phyloP scores from a whole-genome alignment of 2,888 invertebrate genomes.

The Diplolepis rosae region DNA sequence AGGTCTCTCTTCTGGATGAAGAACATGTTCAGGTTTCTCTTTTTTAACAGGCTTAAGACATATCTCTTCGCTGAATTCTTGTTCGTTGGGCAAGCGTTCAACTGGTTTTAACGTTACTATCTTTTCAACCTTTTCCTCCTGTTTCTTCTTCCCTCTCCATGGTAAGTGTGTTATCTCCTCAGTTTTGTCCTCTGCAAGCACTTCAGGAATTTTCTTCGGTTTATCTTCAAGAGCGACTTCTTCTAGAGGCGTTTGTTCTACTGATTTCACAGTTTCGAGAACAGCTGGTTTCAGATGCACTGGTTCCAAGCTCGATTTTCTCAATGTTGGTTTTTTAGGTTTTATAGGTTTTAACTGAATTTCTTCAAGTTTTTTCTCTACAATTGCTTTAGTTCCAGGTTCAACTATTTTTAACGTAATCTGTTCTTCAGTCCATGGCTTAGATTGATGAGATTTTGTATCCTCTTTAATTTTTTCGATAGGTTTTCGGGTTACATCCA shows the following conservation, averaged over 20 bases:
- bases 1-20: conserved; percentile 45
- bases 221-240: no score
- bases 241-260: neutral
- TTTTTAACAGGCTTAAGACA: conserved; percentile 61
- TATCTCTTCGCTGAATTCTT: conserved; percentile 56
- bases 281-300: conserved; percentile 77
- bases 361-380: conserved; percentile 67
- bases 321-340: conserved; percentile 75
- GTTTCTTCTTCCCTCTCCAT: conserved; percentile 48
- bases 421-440: conserved; percentile 69
- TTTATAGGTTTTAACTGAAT: conserved; percentile 78
- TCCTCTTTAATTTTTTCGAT: neutral
- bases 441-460: conserved; percentile 69
- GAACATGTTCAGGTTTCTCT: conserved; percentile 43
- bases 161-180: conserved; percentile 44
- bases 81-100: conserved; percentile 60
- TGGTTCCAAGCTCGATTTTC: conserved; percentile 71
- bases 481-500: conserved; percentile 20
- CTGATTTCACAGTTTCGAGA: conserved; percentile 31
- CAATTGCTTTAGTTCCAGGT: conserved; percentile 57
- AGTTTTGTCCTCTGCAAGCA: no score
- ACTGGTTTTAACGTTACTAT: conserved; percentile 51
- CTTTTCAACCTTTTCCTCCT: conserved; percentile 64
- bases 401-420: conserved; percentile 63
- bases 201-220: no score